Evolutionary conservation across 2,888 invertebrate genomes (phyloP).

Genomic region (Entomobrya multifasciata): DNA sequence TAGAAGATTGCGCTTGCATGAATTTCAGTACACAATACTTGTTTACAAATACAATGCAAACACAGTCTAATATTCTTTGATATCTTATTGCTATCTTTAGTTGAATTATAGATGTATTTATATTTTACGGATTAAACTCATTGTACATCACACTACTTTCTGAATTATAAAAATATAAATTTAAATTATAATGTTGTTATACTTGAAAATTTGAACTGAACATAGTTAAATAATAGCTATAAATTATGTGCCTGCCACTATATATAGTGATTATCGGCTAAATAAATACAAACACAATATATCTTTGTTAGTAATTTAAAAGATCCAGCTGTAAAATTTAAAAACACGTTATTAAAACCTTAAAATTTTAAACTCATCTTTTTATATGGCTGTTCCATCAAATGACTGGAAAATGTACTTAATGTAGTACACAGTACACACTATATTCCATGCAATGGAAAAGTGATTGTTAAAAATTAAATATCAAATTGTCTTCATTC

Average conservation of each 20-base stretch:
- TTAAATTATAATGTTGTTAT: conserved; percentile 11
- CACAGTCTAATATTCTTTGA: no score
- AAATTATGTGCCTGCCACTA: not conserved
- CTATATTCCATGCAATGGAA: no score
- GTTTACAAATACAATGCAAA: no score
- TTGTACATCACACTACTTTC: not conserved
- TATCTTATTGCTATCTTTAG: no score
- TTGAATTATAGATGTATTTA: not conserved
- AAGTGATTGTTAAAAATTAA: no score
- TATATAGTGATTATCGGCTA: no score
- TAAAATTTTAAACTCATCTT: conserved; percentile 31
- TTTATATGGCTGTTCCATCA: conserved; percentile 25
- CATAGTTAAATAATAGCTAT: conserved; percentile 1
- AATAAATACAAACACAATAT: not conserved
- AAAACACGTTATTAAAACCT: conserved; percentile 17
- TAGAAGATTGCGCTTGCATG: no score
- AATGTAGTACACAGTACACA: not conserved
- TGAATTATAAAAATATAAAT: conserved; percentile 46
- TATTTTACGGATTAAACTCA: conserved; percentile 9
- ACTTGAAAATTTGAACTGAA: conserved; percentile 40
- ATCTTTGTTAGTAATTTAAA: not conserved
- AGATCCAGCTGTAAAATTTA: not conserved
- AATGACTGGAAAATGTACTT: not conserved
- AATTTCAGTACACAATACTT: no score
- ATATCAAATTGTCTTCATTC: no score